These are phyloP conservation scores for Lethenteron camtschaticum DNA, from an alignment of 2,113 vertebrate genomes.

Conservation along the genomic window DNA sequence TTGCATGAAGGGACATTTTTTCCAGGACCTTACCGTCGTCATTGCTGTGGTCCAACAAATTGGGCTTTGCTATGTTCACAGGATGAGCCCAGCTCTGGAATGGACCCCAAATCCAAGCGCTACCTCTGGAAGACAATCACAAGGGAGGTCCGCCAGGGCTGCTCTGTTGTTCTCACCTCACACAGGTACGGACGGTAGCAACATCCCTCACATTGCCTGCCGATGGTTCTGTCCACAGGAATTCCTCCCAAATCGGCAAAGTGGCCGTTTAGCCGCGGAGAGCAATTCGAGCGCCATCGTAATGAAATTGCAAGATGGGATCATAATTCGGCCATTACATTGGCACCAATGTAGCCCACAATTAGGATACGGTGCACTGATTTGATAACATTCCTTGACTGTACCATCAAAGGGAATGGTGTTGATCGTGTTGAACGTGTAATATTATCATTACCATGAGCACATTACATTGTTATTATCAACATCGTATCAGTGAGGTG, in stretches of 20 bases:
- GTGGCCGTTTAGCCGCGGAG: background rate
- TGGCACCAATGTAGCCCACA: background rate
- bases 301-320: background rate
- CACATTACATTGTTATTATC: no score
- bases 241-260: background rate
- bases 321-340: background rate
- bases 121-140: slow-evolving; percentile 23
- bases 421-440: no score
- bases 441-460: no score
- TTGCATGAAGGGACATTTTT: background rate
- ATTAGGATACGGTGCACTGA: background rate
- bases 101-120: slow-evolving; percentile 32
- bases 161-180: slow-evolving; percentile 25
- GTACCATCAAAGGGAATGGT: no score
- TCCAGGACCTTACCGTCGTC: background rate
- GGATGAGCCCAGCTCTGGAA: slow-evolving; percentile 36
- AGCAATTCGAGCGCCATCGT: background rate
- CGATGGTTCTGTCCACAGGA: background rate
- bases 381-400: no score
- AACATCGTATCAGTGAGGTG: no score
- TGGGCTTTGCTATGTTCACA: slow-evolving; percentile 8
- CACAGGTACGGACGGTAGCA: slow-evolving; percentile 20
- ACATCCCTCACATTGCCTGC: no score
- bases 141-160: slow-evolving; percentile 21
- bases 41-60: no score